phyloP scores from a whole-genome alignment of 2,888 invertebrate genomes.

The Sialis lutaria region DNA sequence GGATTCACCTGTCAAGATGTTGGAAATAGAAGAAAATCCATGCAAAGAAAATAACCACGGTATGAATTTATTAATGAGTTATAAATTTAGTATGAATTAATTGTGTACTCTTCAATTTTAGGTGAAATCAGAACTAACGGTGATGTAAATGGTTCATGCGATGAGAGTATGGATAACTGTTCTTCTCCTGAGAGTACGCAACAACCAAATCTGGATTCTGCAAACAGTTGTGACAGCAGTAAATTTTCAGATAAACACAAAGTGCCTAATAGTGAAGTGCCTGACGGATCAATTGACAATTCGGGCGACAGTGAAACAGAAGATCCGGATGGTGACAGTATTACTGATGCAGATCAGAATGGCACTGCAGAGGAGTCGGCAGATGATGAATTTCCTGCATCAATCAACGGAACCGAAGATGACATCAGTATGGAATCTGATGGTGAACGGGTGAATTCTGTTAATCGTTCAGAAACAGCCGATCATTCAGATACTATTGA shows the following conservation, averaged over 20 bases:
- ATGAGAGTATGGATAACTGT: conserved; percentile 4
- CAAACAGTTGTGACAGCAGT: conserved; percentile 5
- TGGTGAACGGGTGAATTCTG: conserved; percentile 1
- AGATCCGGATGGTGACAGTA: conserved; percentile 9
- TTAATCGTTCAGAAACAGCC: conserved; percentile 1
- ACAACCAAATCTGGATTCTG: conserved; percentile 3
- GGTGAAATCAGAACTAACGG: conserved; percentile 15
- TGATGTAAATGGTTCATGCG: conserved; percentile 13
- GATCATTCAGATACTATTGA: conserved; percentile 6
- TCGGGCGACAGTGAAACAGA: conserved; percentile 14
- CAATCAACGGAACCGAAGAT: conserved; percentile 9
- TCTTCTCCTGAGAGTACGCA: conserved; percentile 5
- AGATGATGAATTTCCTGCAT: conserved; percentile 8
- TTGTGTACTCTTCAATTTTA: neutral
- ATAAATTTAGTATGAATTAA: no score
- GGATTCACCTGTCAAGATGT: conserved; percentile 10
- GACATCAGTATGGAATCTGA: conserved; percentile 8
- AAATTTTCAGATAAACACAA: conserved; percentile 4
- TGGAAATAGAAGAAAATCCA: conserved; percentile 9
- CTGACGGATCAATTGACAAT: conserved; percentile 17
- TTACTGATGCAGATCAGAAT: conserved; percentile 6
- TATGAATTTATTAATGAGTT: neutral
- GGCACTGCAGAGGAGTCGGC: conserved; percentile 7
- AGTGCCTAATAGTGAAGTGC: conserved; percentile 6
- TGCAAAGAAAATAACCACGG: conserved; percentile 5